A percentile compares a stretch with the other conserved stretches of the same genome.
These are phyloP conservation scores for Calephelis perditalis DNA, from an alignment of 2,888 invertebrate species.

Conservation along the genomic window DNA sequence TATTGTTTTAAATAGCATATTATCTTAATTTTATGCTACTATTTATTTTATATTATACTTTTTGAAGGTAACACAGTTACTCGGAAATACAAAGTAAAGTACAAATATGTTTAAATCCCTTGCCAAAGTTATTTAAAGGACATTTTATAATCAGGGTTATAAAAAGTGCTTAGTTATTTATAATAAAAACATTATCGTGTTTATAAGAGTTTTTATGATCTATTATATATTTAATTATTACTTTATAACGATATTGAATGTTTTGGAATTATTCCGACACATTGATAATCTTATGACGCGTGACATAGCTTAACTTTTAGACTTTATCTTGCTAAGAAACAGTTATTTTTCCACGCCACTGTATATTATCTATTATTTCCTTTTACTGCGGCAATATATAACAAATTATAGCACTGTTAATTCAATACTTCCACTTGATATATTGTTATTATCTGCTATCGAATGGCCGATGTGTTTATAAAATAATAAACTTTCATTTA, in stretches of 20 bases:
- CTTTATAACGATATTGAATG: background rate
- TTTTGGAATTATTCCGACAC: background rate
- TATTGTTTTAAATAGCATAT: too few species aligned
- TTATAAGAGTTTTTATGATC: background rate
- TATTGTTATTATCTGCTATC: background rate
- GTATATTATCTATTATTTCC: background rate
- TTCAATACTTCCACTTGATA: background rate
- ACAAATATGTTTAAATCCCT: background rate
- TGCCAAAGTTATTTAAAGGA: conserved; percentile 5
- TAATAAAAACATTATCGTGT: background rate
- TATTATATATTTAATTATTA: conserved; percentile 6
- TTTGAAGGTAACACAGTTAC: too few species aligned
- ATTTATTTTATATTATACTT: too few species aligned
- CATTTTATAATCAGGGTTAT: conserved; percentile 1
- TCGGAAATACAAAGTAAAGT: background rate
- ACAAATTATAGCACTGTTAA: background rate
- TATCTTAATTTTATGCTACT: too few species aligned
- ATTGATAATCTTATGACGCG: conserved; percentile 5
- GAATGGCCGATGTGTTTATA: too few species aligned
- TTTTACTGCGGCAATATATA: background rate
- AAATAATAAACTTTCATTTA: too few species aligned
- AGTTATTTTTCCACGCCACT: background rate
- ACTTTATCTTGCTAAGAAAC: conserved; percentile 1
- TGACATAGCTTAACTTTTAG: conserved; percentile 1
- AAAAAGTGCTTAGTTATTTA: conserved; percentile 3